Base-by-base conservation (phyloP, 2,888 invertebrate genomes). In the Megalurothrips usitatus region DNA sequence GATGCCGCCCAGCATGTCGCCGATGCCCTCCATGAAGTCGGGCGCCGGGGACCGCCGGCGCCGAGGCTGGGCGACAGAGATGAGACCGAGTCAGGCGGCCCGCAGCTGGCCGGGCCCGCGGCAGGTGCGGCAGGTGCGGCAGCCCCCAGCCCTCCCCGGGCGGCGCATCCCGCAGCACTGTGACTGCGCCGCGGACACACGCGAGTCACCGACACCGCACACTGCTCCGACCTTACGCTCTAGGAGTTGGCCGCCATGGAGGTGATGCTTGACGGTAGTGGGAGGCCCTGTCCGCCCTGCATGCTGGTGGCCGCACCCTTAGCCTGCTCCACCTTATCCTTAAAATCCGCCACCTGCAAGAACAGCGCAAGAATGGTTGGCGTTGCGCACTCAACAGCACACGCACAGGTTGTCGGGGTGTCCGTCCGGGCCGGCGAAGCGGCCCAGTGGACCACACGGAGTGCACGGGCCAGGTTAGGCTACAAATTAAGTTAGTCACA, bases 291-390 rank as follows among this genome's bases (percentile, higher is more conserved):
- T 17, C 14, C 52, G 68, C 23, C 9, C 8, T 75, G 68, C 26
- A 75, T 23, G 12, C 12, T 12, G 68, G 23, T 12, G 11, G 26
- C 26, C 23, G 26, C 26, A 12, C 26, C 1, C 23, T 12, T 23
- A 11, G 68, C 68, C 68, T 23, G 4, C 68, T 75, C 68, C 68
- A 75, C 68, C 12, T 75, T 23, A 12, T 75, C 68, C 68, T 75
- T 75, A 23, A 75, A 26, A 26, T 23, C 26, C 23, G 68, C 68
- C 68, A 75, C 68, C 68, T 75, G 68, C 11, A 26, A 75, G 23
- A 75, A 75, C 68, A 26, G 68, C 23, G 68, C 68, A 26, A 75
- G 68, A 75, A 75, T 75, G 68, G 68, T 75, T 43, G 34, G 34
- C 34, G 2, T 43, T 43, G 2, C 34, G 3, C 34, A 43, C 6